Evolutionary conservation across 1,140 invertebrate genomes (phyloP), one percentile per base, ranked within the genome.

Genomic region (Neomicropteryx cornuta): DNA sequence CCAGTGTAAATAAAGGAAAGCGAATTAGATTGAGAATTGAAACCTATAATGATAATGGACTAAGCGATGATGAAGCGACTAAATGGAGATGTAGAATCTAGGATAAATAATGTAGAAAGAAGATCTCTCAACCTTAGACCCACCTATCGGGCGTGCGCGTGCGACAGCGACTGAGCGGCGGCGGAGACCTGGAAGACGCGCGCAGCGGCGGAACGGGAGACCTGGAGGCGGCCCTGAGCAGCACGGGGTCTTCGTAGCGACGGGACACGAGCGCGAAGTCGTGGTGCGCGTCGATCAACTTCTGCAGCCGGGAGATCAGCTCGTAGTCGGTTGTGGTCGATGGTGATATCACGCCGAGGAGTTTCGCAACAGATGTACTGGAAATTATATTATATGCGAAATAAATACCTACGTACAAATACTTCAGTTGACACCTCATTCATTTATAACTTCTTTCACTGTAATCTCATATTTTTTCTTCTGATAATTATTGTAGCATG

Each of bases 291-390:
- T 82, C 76, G 5, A 83, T 76, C 41, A 84, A 60, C 62, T 84
- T 84, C 49, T 83, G 80, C 4, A 86, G 63, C 11, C 78, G 72
- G 2, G 78, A 76, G 31, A 84, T 76, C 43, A 86, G 71, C 55
- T 86, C 83, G 55, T 83, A 83, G 59, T 86, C 81, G 0, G 81
- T 74, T 35, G 80, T 73, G 0, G 81, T 75, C 21, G 77, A 71
- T 19, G 79, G 75, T 10, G 75, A 68, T 27, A 79, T 71, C 38
- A 81, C 72, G 3, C 78, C 79, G 18, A 68, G 52, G 2, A 68
- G 49, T 41, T 68, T 68, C 4, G 66, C 64, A 23, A 68, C 66
- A 6, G 66, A 68, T 37, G 63, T 53, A 38, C 66, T 68, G 49
- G 3, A 46, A 42, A 36, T 28, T 30, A 32, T 11, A 32, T 2